Conservation (phyloP, 2,797 vertebrate genomes). For the Emydoidea blandingii region DNA sequence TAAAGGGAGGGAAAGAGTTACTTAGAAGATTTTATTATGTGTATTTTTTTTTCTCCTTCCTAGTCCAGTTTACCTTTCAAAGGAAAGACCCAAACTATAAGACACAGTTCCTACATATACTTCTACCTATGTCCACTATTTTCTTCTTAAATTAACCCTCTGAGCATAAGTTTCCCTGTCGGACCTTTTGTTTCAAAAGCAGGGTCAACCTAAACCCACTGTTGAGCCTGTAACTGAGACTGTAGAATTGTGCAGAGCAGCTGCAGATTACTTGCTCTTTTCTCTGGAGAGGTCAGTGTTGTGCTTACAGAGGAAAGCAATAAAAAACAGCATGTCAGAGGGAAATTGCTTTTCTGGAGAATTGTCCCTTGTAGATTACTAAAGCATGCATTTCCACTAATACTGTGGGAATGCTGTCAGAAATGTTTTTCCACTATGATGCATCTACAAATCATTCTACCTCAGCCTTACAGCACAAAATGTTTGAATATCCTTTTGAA, state of each 20-base stretch:
- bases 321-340: constrained; percentile 64
- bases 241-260: constrained; percentile 44
- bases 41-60: constrained; percentile 8
- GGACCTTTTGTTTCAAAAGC: constrained; percentile 65
- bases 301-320: constrained; percentile 70
- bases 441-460: constrained; percentile 66
- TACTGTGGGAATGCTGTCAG: constrained; percentile 61
- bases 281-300: constrained; percentile 60
- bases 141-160: background rate
- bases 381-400: constrained; percentile 55
- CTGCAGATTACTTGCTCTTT: constrained; percentile 59
- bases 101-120: background rate
- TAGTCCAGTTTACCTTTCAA: background rate
- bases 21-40: background rate
- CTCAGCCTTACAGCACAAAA: constrained; percentile 62
- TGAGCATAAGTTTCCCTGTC: constrained; percentile 14
- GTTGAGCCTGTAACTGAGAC: constrained; percentile 46
- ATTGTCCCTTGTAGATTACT: constrained; percentile 68
- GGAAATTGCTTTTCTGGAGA: constrained; percentile 75
- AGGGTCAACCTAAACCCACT: constrained; percentile 58
- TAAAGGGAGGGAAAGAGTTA: background rate
- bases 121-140: background rate
- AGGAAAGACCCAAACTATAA: background rate
- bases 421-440: constrained; percentile 65
- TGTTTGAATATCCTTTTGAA: constrained; percentile 59